Base-by-base conservation (phyloP, 2,113 vertebrate genomes). In the Cephalopterus ornatus region DNA sequence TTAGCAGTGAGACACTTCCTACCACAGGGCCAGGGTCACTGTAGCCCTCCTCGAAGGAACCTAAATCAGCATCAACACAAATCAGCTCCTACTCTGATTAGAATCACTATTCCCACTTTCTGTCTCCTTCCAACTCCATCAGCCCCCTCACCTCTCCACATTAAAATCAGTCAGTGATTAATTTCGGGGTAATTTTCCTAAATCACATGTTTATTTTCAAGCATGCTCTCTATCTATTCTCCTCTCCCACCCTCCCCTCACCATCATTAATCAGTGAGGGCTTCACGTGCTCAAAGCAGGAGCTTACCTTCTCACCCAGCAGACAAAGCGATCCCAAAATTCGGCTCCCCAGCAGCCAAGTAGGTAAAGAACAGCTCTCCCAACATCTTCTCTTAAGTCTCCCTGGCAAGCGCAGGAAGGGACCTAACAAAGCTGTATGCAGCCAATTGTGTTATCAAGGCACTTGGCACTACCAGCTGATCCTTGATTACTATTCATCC, bases 381-480 rank as follows among this genome's bases (percentile, higher is more conserved):
- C 47, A 67, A 50, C 79, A 71, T 66, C 67, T 56, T 86, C 91
- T 88, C 92, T 88, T 28, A 90, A 91, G 78, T 78, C 46, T 52
- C 63, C 39, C 50, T 2, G 1, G 76, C 50, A 85, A 87, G 85
- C 4, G 73, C 39, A 56, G 82, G 84, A 93, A 80, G 77, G 79
- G 30, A 37, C 81, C 78, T 87, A 93, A 97, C 94, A 97, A 96
- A 97, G 97, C 96, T 94, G 92, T 94, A 94, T 96, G 95, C 85
- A 93, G 95, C 84, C 97, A 94, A 97, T 96, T 97, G 97, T 97
- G 93, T 96, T 96, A 97, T 97, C 95, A 93, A 83, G 93, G 92
- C 96, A 94, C 96, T 97, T 96, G 97, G 97, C 96, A 97, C 97
- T 93, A 87, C 96, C 97, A 97, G 96, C 97, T 96, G 96, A 97